These are phyloP conservation scores for Cryptoprocta ferox DNA, from an alignment of 2,797 vertebrate genomes.

Conservation along the genomic window DNA sequence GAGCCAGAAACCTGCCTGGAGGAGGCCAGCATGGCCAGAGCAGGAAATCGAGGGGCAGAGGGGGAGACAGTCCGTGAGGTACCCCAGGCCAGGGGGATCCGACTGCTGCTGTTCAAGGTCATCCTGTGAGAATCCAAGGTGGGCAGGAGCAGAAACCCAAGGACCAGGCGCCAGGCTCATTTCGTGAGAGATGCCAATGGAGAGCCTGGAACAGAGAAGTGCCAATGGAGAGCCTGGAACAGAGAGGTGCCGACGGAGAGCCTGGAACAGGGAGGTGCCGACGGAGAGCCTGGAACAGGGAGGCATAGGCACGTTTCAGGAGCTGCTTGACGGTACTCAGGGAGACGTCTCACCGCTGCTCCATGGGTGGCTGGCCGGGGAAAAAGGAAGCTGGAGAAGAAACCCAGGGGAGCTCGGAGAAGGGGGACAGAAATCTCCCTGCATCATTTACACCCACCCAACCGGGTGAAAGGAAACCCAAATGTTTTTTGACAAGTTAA, in stretches of 20 bases:
- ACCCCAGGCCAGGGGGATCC: neutral
- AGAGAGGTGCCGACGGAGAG: too few species aligned
- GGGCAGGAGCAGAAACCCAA: neutral
- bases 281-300: too few species aligned
- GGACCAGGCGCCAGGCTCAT: neutral
- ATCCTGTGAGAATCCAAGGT: neutral
- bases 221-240: too few species aligned
- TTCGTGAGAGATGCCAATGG: neutral
- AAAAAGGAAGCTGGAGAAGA: neutral
- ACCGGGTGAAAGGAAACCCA: neutral
- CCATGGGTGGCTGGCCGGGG: too few species aligned
- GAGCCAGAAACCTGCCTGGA: neutral
- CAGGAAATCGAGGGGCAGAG: fast-evolving
- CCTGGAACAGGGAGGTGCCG: neutral
- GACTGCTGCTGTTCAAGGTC: neutral
- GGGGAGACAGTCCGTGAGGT: fast-evolving
- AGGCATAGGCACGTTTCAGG: fast-evolving
- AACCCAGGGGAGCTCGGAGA: fast-evolving
- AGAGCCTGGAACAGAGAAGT: neutral
- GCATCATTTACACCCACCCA: neutral
- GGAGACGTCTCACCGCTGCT: neutral
- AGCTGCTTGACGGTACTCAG: fast-evolving
- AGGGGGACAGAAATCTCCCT: neutral
- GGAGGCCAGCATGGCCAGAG: neutral
- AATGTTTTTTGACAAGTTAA: neutral